Evolutionary conservation across 2,113 vertebrate genomes (phyloP).

Genomic region (Passer montanus): DNA sequence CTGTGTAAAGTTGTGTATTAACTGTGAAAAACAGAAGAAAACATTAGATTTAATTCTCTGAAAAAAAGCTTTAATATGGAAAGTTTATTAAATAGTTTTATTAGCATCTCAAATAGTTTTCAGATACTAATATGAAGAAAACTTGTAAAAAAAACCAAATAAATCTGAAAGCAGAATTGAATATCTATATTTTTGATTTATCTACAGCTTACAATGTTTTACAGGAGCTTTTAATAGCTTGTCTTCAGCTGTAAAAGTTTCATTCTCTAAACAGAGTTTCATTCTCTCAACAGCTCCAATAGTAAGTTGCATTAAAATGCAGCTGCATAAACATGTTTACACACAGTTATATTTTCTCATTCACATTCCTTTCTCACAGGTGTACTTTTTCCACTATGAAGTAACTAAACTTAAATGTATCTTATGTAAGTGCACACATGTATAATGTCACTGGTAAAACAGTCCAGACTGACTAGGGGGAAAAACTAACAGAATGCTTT

Average conservation of each 20-base stretch:
- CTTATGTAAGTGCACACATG: not conserved
- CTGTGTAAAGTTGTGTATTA: not conserved
- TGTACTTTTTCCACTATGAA: slow-evolving; percentile 63
- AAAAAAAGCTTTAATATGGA: not conserved
- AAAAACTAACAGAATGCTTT: slow-evolving; percentile 49
- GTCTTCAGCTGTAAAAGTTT: slow-evolving; percentile 55
- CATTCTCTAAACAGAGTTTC: slow-evolving; percentile 26
- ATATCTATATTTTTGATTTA: slow-evolving; percentile 12
- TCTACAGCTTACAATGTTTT: not conserved
- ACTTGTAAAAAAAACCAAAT: not conserved
- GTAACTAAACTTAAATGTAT: not conserved
- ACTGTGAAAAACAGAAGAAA: not conserved
- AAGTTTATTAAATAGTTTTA: not conserved
- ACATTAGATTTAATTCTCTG: not conserved
- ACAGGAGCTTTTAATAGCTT: slow-evolving; percentile 46
- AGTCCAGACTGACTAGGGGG: slow-evolving; percentile 29
- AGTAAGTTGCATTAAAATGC: slow-evolving; percentile 54
- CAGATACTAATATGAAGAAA: not conserved
- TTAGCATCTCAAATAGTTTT: slow-evolving; percentile 5
- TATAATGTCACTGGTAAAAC: slow-evolving; percentile 47
- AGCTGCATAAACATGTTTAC: slow-evolving; percentile 77
- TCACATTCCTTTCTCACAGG: slow-evolving; percentile 59
- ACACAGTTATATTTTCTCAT: slow-evolving; percentile 41
- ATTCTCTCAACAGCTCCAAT: slow-evolving; percentile 40
- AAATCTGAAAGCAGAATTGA: slow-evolving; percentile 20